Evolutionary conservation across 2,888 invertebrate genomes (phyloP).

Genomic region (Drosophila helvetica): DNA sequence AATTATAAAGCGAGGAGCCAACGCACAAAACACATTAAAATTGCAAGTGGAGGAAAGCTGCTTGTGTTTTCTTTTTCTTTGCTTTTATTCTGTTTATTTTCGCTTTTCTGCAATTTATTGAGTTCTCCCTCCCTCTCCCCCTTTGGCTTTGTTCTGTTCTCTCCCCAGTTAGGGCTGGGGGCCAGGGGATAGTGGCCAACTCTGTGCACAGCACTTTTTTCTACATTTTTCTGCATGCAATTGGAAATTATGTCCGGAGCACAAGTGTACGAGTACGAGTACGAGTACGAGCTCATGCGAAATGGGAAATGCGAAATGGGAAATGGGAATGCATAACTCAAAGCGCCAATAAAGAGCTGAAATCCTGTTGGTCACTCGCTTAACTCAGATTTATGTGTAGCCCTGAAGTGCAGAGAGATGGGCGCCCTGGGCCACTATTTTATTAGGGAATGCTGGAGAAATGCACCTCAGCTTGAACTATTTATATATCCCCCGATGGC

Average conservation of each 20-base stretch:
- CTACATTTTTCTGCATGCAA: slow-evolving; percentile 40
- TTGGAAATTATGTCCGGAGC: slow-evolving; percentile 32
- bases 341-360: slow-evolving; percentile 45
- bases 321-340: slow-evolving; percentile 35
- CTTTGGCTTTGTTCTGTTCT: slow-evolving; percentile 47
- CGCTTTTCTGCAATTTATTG: slow-evolving; percentile 66
- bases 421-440: slow-evolving; percentile 1
- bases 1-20: slow-evolving; percentile 72
- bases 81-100: slow-evolving; percentile 52
- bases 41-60: slow-evolving; percentile 64
- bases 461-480: slow-evolving; percentile 6
- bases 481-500: slow-evolving; percentile 21
- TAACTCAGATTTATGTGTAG: slow-evolving; percentile 40
- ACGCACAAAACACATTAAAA: slow-evolving; percentile 79
- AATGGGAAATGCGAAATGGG: not conserved
- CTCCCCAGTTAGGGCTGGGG: not conserved
- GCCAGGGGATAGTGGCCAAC: slow-evolving; percentile 38
- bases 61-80: slow-evolving; percentile 6
- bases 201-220: slow-evolving; percentile 21
- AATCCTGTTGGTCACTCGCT: slow-evolving; percentile 49
- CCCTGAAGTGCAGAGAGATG: slow-evolving; percentile 8
- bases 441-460: not conserved
- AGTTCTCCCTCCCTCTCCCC: slow-evolving; percentile 32
- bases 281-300: not conserved
- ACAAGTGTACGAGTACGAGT: not conserved